Evolutionary conservation across 2,797 vertebrate genomes (phyloP).

Genomic region (Vireo griseus): DNA sequence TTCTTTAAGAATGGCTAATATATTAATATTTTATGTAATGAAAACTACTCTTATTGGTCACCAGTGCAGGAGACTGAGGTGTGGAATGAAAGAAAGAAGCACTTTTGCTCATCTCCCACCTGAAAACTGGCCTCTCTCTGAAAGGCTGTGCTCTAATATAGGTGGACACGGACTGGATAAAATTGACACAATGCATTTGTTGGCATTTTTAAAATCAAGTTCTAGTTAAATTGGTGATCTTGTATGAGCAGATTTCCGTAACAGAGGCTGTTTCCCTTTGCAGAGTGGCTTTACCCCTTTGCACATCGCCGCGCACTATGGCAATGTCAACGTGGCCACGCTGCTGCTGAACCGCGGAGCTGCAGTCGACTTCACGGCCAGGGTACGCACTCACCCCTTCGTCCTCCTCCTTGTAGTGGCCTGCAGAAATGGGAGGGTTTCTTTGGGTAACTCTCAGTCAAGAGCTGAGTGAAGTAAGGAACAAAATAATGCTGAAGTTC

Average conservation of each 20-base stretch:
- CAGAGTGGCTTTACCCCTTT: conserved; percentile 97
- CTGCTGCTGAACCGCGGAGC: conserved; percentile 95
- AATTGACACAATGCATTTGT: accelerated
- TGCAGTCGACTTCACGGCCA: conserved; percentile 94
- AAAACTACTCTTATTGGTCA: not conserved
- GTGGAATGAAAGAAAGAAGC: not conserved
- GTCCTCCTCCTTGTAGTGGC: not conserved
- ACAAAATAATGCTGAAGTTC: not conserved
- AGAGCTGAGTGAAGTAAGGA: not conserved
- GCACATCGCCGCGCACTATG: conserved; percentile 97
- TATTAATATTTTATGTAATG: not conserved
- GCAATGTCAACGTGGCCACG: conserved; percentile 95
- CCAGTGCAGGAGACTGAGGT: not conserved
- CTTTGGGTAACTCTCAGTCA: not conserved
- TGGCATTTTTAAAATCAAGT: not conserved
- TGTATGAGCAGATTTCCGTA: accelerated
- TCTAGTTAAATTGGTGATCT: not conserved
- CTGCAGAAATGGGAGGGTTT: not conserved
- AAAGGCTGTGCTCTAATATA: not conserved
- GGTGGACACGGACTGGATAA: not conserved
- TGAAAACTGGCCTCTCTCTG: not conserved
- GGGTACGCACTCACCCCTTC: conserved; percentile 74
- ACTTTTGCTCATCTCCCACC: not conserved
- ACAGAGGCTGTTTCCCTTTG: conserved; percentile 49
- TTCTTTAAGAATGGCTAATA: not conserved